These are phyloP conservation scores for Leucophenga varia DNA, from an alignment of 1,140 invertebrate genomes.

Conservation along the genomic window DNA sequence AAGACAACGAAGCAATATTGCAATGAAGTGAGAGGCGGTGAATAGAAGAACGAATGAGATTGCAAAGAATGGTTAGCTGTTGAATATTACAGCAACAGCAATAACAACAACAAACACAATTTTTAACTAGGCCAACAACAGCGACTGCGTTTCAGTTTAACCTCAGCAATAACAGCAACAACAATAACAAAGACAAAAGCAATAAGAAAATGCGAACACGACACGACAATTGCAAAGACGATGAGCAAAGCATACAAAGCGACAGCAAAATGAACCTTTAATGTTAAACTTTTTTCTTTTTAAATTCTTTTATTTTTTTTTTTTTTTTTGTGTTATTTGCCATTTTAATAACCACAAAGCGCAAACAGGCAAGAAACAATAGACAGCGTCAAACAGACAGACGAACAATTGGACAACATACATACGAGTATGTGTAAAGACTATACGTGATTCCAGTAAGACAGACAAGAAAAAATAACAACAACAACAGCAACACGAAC, in stretches of 20 bases:
- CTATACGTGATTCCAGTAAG: neutral
- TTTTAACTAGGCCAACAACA: slow-evolving; percentile 26
- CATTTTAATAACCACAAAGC: slow-evolving; percentile 21
- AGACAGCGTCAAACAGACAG: slow-evolving; percentile 8
- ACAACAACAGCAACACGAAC: slow-evolving; percentile 4
- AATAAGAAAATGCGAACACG: too few relatives aligned
- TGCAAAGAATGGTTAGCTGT: too few relatives aligned
- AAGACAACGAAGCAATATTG: too few relatives aligned
- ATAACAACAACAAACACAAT: slow-evolving; percentile 10
- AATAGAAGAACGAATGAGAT: too few relatives aligned
- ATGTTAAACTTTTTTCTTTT: slow-evolving; percentile 41
- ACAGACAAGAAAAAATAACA: slow-evolving; percentile 17
- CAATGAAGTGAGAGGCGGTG: too few relatives aligned
- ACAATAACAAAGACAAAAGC: too few relatives aligned
- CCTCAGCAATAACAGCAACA: slow-evolving; percentile 12
- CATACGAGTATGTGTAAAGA: too few relatives aligned
- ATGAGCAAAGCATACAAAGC: slow-evolving; percentile 34
- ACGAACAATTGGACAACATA: too few relatives aligned
- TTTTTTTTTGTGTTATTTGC: slow-evolving; percentile 15
- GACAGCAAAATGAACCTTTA: slow-evolving; percentile 49
- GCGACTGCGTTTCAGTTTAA: slow-evolving; percentile 17
- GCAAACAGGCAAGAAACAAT: slow-evolving; percentile 1
- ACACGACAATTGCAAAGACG: too few relatives aligned
- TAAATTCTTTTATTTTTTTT: slow-evolving; percentile 23
- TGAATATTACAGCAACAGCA: too few relatives aligned